These are phyloP conservation scores for Halictus ligatus DNA, from an alignment of 2,888 invertebrate genomes.

Conservation along the genomic window DNA sequence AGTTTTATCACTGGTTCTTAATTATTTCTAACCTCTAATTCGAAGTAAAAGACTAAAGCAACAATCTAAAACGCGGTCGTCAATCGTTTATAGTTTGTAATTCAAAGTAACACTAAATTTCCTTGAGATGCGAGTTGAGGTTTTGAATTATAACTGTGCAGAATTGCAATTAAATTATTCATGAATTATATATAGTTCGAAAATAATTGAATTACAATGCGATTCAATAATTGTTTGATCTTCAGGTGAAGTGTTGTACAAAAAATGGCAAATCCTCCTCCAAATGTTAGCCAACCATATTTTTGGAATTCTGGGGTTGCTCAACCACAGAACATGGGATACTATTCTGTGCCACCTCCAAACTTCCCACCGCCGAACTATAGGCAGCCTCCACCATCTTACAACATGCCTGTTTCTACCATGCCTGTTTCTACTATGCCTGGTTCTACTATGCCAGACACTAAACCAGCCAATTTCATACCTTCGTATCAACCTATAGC, in stretches of 20 bases:
- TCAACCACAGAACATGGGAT: constrained; percentile 66
- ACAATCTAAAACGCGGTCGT: background rate
- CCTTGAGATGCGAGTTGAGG: background rate
- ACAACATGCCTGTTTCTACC: constrained; percentile 71
- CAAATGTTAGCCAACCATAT: constrained; percentile 64
- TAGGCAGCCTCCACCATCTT: constrained; percentile 67
- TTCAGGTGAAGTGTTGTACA: constrained; percentile 21
- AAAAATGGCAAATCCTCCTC: constrained; percentile 70
- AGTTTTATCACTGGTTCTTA: background rate
- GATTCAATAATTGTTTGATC: background rate
- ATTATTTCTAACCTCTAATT: background rate
- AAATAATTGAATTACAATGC: background rate
- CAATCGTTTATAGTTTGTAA: background rate
- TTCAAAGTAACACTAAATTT: background rate
- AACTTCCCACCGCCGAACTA: constrained; percentile 77
- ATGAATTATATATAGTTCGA: background rate
- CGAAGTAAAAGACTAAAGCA: background rate
- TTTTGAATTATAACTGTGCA: background rate
- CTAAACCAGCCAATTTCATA: constrained; percentile 56
- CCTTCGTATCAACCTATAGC: constrained; percentile 62
- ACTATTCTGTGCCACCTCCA: constrained; percentile 70
- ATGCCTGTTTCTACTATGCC: constrained; percentile 70
- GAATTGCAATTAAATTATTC: background rate
- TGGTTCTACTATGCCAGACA: constrained; percentile 30
- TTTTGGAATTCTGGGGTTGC: constrained; percentile 69